phyloP scores from a whole-genome alignment of 2,797 vertebrate genomes.

The Brachyrhaphis roseni region DNA sequence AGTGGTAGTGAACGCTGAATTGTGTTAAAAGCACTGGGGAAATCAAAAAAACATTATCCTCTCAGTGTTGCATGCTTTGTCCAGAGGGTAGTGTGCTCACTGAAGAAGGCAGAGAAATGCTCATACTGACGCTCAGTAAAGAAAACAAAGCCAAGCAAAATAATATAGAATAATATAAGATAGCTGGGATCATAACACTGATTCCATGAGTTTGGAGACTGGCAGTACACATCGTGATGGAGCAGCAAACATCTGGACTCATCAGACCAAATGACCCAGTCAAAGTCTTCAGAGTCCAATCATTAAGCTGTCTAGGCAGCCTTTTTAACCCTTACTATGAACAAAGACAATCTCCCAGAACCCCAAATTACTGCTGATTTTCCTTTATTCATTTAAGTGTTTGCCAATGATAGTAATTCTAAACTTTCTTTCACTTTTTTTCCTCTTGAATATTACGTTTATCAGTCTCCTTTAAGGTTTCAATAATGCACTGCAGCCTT shows the following conservation, averaged over 20 bases:
- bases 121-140: constrained; percentile 3
- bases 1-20: neutral
- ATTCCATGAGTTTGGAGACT: neutral
- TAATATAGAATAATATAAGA: neutral
- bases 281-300: neutral
- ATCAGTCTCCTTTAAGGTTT: neutral
- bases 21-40: constrained; percentile 11
- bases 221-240: neutral
- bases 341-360: neutral
- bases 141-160: constrained; percentile 5
- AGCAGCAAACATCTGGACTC: neutral
- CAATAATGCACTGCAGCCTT: neutral
- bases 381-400: neutral
- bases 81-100: neutral
- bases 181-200: neutral
- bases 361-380: neutral
- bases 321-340: neutral
- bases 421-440: neutral
- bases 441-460: neutral
- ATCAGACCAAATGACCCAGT: neutral
- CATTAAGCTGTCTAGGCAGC: neutral
- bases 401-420: neutral
- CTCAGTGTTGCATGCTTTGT: constrained; percentile 6
- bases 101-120: neutral
- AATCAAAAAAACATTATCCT: constrained; percentile 13